phyloP scores from a whole-genome alignment of 2,113 vertebrate species.

The Xiphophorus hellerii region DNA sequence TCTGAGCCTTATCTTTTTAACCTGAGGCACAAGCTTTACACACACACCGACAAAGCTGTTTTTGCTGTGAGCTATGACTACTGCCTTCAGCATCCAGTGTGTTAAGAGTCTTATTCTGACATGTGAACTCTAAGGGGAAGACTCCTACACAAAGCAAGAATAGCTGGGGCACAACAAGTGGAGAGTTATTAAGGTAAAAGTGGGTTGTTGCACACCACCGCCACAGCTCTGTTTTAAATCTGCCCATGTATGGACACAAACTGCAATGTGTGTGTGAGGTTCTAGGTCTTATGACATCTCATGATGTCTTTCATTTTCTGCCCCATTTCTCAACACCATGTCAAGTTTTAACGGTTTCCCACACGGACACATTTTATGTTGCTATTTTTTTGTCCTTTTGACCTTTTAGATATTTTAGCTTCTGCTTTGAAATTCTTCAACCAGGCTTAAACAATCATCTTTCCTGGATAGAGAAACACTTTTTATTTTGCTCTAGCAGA shows the following conservation, averaged over 20 bases:
- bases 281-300: slow-evolving; percentile 65
- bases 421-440: not conserved
- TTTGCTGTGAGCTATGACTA: slow-evolving; percentile 18
- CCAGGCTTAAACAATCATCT: not conserved
- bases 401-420: slow-evolving; percentile 4
- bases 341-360: slow-evolving; percentile 50
- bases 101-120: slow-evolving; percentile 34
- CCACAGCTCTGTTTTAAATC: slow-evolving; percentile 47
- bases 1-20: slow-evolving; percentile 41
- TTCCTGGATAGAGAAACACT: slow-evolving; percentile 4
- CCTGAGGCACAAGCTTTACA: slow-evolving; percentile 25
- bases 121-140: slow-evolving; percentile 9
- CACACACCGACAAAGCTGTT: slow-evolving; percentile 10
- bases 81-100: slow-evolving; percentile 1
- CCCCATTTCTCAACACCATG: slow-evolving; percentile 53
- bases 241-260: slow-evolving; percentile 76
- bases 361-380: slow-evolving; percentile 24
- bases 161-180: slow-evolving; percentile 1
- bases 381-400: not conserved
- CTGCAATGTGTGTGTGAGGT: slow-evolving; percentile 19
- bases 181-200: slow-evolving; percentile 36
- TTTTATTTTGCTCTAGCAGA: slow-evolving; percentile 6
- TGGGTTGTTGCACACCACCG: slow-evolving; percentile 29
- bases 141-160: slow-evolving; percentile 26
- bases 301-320: slow-evolving; percentile 71